Base-by-base conservation (phyloP, 1,140 invertebrate genomes). In the Eriosoma lanigerum region DNA sequence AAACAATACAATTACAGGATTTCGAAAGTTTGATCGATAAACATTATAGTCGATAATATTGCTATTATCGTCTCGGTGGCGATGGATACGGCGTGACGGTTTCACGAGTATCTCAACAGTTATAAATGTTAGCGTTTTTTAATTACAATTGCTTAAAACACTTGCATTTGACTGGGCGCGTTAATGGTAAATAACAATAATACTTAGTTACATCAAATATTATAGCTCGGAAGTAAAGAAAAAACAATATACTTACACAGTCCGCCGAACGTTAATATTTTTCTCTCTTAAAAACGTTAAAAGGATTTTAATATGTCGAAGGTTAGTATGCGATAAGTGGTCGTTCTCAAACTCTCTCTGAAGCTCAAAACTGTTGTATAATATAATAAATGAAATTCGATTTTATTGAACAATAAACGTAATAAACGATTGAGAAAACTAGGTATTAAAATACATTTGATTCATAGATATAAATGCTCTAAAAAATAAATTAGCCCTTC, bases 101-200 rank as follows among this genome's bases (percentile, higher is more conserved):
- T 17, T 26, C 66, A 46, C 26, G 60, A 32, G 60, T 62, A 62
- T 62, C 24, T 19, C 9, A 62, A 8, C 9, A 58, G 13, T 26
- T 19, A 46, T 48, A 48, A 68, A 21, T 68, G 21, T 68, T 68
- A 13, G 38, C 4, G 44, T 48, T 68, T 68, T 68, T 24, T 48
- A 68, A 68, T 68, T 48, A 68, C 21, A 68, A 68, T 48, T 68
- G 38, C 64, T 46, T 10, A 68, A 46, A 44, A 68, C n/a, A 46
- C 38, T 68, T 13, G 44, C 44, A 21, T 9, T 1, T 5, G 21
- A 21, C 5, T 19, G 19, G n/a, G 10, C 29, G 32, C 19, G 3
- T 46, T 19, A 44, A 66, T 66, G n/a, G 64, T 66, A 46, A 44
- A 44, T 38, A 12, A 66, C 32, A 66, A 44, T n/a, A n/a, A 38